phyloP scores from a whole-genome alignment of 35 echinoderm and acorn worm species.

The Nesometra sesokonis region DNA sequence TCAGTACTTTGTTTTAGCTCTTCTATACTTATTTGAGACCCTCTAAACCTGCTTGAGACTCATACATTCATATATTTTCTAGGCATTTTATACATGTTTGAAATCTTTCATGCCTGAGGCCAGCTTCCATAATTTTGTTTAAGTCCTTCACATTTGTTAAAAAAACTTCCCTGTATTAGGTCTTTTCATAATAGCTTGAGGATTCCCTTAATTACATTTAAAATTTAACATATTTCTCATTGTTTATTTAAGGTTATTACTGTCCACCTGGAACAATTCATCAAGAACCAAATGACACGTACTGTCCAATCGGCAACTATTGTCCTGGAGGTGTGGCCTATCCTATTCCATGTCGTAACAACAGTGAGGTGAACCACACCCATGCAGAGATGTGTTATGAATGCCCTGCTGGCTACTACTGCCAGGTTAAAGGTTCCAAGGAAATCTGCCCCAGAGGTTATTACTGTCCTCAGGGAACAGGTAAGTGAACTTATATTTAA shows the following conservation, averaged over 20 bases:
- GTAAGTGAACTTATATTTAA: conserved; percentile 2
- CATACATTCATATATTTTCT: no score
- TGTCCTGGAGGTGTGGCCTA: conserved; percentile 68
- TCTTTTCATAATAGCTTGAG: no score
- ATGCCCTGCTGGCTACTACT: conserved; percentile 85
- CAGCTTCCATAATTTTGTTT: no score
- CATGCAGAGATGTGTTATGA: conserved; percentile 66
- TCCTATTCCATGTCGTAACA: conserved; percentile 79
- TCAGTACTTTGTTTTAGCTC: no score
- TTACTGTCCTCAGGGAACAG: conserved; percentile 85
- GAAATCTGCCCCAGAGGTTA: conserved; percentile 75
- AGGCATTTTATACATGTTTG: no score
- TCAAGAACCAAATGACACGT: conserved; percentile 60
- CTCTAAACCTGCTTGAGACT: no score
- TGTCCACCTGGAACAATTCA: conserved; percentile 91
- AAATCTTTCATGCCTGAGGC: no score
- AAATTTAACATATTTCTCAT: no score
- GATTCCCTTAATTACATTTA: no score
- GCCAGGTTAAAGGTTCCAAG: conserved; percentile 40
- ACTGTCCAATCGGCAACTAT: conserved; percentile 82
- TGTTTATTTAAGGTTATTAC: conserved; percentile 97
- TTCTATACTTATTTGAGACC: no score
- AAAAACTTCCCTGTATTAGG: no score
- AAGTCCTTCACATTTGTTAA: no score
- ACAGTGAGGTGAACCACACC: conserved; percentile 94